Base-by-base conservation (phyloP, 2,113 vertebrate genomes). In the Lagenorhynchus albirostris region DNA sequence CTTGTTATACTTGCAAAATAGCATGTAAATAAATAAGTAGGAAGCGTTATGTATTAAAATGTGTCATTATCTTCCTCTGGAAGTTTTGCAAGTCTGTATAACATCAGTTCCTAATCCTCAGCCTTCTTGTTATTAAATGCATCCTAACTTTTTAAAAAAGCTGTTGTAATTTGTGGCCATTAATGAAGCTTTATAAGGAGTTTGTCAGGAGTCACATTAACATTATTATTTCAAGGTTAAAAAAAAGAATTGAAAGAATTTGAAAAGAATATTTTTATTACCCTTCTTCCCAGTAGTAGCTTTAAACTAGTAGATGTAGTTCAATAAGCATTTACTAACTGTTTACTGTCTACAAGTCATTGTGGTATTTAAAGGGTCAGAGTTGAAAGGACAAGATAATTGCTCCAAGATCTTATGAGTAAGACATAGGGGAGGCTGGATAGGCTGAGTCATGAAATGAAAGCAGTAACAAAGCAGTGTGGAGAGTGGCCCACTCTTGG, bases 251-350 rank as follows among this genome's bases (percentile, higher is more conserved):
- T 86, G 31, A 70, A 65, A 94, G 65, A 88, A 65, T 88, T 94
- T 92, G 15, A 96, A 62, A 77, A 71, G 47, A 83, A 83, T 60
- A 36, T 29, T 76, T 93, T 91, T 87, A 65, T 73, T 80, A 73
- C 6, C 31, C 20, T 50, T 1, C 23, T 67, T 41, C 33, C 55
- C 21, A 29, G 65, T 84, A 88, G 60, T 91, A 80, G 60, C 50
- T 87, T 80, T 91, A 90, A 90, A 80, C 62, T 81, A 87, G 29
- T 65, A 70, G 41, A 63, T 92, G 92, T 73, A 86, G 4, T 90
- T 90, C 44, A 41, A 2, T 53, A 73, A 86, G 55, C 65, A n/a
- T 60, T 68, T 60, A 79, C 38, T 77, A 77, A 80, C 65, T 91
- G 33, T 77, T 86, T 70, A 29, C 29, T 58, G 10, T 76, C 17